Evolutionary conservation across 2,797 vertebrate species (phyloP).

Genomic region (Uromys caudimaculatus): DNA sequence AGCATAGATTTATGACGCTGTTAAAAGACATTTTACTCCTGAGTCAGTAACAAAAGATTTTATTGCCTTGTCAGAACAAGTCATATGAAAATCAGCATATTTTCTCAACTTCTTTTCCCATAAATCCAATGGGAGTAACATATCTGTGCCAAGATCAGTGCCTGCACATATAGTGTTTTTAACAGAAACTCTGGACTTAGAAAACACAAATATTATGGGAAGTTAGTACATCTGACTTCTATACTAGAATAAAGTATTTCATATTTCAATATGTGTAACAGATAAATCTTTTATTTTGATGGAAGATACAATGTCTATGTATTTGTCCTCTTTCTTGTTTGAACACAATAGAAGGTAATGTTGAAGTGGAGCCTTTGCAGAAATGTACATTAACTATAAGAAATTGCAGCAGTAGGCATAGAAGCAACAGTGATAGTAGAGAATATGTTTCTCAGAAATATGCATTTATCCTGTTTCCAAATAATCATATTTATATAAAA

Average conservation of each 20-base stretch:
- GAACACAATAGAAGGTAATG: not conserved
- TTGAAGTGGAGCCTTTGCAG: not conserved
- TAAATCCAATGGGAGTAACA: not conserved
- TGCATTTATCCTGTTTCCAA: not conserved
- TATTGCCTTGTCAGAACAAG: not conserved
- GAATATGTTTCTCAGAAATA: not conserved
- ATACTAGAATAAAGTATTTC: not conserved
- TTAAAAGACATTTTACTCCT: not conserved
- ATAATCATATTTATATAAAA: not conserved
- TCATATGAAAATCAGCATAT: not conserved
- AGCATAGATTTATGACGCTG: not conserved
- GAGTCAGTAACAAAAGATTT: not conserved
- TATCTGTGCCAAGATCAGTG: not conserved
- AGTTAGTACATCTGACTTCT: not conserved
- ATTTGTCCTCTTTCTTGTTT: not conserved
- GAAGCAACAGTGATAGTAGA: not conserved
- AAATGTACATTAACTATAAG: not conserved
- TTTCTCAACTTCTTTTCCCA: not conserved
- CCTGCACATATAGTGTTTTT: fast-evolving
- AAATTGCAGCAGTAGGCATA: not conserved
- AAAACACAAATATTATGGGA: not conserved
- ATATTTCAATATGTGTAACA: not conserved
- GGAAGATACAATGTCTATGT: not conserved
- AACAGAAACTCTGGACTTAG: not conserved
- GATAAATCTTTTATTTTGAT: not conserved